A percentile compares a stretch with the other conserved stretches of the same genome.
These are phyloP conservation scores for Eupithecia inturbata DNA, from an alignment of 2,888 invertebrate species.

Conservation along the genomic window DNA sequence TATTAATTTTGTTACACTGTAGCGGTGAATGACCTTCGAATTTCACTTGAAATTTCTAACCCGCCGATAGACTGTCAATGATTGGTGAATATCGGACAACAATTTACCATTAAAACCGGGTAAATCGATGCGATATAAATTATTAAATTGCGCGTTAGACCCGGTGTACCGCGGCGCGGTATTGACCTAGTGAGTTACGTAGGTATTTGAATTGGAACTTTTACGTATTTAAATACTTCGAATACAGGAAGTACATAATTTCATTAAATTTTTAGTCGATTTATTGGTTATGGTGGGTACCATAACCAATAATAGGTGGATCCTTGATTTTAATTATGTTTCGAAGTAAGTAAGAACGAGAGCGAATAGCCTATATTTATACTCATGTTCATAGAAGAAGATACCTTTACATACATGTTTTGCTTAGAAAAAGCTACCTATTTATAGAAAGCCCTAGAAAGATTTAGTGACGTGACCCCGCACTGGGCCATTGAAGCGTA, in stretches of 20 bases:
- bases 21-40: constrained; percentile 42
- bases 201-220: neutral
- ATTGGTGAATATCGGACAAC: constrained; percentile 47
- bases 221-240: neutral
- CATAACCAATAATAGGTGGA: too few relatives aligned
- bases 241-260: neutral
- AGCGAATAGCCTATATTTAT: neutral
- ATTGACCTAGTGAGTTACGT: constrained; percentile 9
- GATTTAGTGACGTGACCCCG: constrained; percentile 30
- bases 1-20: constrained; percentile 41
- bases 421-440: constrained; percentile 14
- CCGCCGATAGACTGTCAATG: constrained; percentile 47
- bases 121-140: constrained; percentile 64
- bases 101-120: constrained; percentile 57
- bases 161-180: constrained; percentile 68
- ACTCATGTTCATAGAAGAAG: neutral
- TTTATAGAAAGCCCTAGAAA: constrained; percentile 3
- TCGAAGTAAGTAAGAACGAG: neutral
- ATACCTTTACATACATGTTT: neutral
- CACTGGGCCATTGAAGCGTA: constrained; percentile 25
- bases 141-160: constrained; percentile 65
- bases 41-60: constrained; percentile 47
- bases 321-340: neutral
- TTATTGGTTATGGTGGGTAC: neutral
- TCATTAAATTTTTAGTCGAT: neutral